Evolutionary conservation across 2,888 invertebrate genomes (phyloP).

Genomic region (Listrodromus nycthemerus): DNA sequence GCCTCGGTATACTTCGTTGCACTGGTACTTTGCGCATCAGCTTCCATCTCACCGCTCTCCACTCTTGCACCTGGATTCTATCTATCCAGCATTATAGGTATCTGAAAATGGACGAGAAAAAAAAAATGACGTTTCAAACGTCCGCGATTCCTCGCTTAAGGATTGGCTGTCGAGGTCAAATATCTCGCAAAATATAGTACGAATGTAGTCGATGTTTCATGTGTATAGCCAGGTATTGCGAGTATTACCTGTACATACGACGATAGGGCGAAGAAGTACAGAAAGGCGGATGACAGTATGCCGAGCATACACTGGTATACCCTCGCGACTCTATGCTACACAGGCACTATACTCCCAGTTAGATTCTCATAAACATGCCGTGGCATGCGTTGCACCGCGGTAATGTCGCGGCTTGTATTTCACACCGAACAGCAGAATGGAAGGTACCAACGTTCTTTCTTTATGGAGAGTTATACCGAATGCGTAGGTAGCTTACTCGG

Average conservation of each 20-base stretch:
- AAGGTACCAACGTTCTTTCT: constrained; percentile 62
- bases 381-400: constrained; percentile 64
- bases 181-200: not conserved
- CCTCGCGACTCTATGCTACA: constrained; percentile 23
- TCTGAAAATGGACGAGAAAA: not conserved
- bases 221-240: not conserved
- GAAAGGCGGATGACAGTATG: constrained; percentile 32
- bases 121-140: not conserved
- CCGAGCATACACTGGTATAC: constrained; percentile 27
- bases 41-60: constrained; percentile 52
- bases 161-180: not conserved
- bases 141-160: not conserved
- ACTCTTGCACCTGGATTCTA: constrained; percentile 55
- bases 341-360: constrained; percentile 49
- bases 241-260: not conserved
- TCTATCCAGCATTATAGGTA: constrained; percentile 3
- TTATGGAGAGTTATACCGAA: constrained; percentile 51
- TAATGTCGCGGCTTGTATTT: constrained; percentile 73
- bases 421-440: constrained; percentile 75
- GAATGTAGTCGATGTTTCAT: not conserved
- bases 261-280: not conserved
- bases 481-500: constrained; percentile 61
- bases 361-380: constrained; percentile 74
- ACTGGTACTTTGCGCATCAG: constrained; percentile 47
- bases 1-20: constrained; percentile 15